phyloP scores from a whole-genome alignment of 2,113 vertebrate genomes.

The Hippoglossus stenolepis region DNA sequence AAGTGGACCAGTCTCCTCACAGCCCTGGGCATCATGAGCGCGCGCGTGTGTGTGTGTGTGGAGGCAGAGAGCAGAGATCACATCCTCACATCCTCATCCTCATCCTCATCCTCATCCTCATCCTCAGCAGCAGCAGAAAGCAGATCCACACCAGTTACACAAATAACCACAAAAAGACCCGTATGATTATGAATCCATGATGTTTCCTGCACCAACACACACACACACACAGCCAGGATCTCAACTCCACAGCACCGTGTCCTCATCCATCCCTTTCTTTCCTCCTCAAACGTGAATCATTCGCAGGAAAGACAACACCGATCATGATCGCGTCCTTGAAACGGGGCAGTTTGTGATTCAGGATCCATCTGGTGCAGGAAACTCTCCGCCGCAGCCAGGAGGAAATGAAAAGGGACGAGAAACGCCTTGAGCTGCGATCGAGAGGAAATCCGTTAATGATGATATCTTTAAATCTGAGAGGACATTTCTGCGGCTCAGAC shows the following conservation, averaged over 20 bases:
- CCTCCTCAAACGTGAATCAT: constrained; percentile 1
- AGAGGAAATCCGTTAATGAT: neutral
- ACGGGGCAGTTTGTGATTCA: constrained; percentile 22
- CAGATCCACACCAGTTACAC: constrained; percentile 27
- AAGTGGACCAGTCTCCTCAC: constrained; percentile 88
- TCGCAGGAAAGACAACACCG: neutral
- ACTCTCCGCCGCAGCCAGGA: neutral
- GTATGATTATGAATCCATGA: neutral
- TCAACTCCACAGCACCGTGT: neutral
- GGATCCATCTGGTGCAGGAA: constrained; percentile 8
- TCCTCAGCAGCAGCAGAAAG: no score
- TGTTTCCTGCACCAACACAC: neutral
- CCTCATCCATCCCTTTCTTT: neutral
- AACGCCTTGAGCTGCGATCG: neutral
- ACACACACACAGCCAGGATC: neutral
- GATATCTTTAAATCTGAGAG: neutral
- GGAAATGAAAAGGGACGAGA: neutral
- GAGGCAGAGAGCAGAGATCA: constrained; percentile 55
- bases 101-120: no score
- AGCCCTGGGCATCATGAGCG: constrained; percentile 86
- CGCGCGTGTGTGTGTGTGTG: neutral
- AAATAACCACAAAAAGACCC: neutral
- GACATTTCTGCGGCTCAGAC: neutral
- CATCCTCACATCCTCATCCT: constrained; percentile 50
- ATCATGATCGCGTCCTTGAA: constrained; percentile 53